phyloP scores from a whole-genome alignment of 2,888 invertebrate genomes.

The Dicyrtomina minuta region DNA sequence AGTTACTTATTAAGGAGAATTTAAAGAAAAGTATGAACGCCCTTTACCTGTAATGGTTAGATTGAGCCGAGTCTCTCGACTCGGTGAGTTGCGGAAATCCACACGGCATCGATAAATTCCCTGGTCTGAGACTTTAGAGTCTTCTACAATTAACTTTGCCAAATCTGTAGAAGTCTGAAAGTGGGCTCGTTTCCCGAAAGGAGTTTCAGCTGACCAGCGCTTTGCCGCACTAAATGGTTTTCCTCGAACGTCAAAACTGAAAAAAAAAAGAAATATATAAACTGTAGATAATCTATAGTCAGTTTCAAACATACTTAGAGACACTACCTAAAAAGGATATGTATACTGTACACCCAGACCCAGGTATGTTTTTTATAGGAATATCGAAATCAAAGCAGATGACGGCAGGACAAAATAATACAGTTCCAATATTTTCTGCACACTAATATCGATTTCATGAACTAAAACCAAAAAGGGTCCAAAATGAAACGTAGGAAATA shows the following conservation, averaged over 20 bases:
- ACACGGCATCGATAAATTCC: constrained; percentile 53
- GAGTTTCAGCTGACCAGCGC: constrained; percentile 50
- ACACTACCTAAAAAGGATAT: no score
- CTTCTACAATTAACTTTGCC: constrained; percentile 52
- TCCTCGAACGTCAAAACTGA: constrained; percentile 52
- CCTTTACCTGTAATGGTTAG: constrained; percentile 52
- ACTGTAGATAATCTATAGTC: not conserved
- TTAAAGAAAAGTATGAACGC: no score
- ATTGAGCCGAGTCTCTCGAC: constrained; percentile 50
- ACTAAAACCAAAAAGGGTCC: no score
- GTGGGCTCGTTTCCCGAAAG: constrained; percentile 52
- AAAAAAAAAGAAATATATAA: constrained; percentile 33
- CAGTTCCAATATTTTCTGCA: not conserved
- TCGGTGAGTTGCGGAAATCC: constrained; percentile 53
- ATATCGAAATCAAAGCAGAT: no score
- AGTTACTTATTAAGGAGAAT: no score
- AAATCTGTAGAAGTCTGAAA: constrained; percentile 48
- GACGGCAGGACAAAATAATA: not conserved
- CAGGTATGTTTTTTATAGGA: no score
- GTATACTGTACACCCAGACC: no score
- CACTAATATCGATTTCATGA: not conserved
- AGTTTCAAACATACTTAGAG: not conserved
- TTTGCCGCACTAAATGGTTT: constrained; percentile 52
- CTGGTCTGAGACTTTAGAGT: constrained; percentile 45
- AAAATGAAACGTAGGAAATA: not conserved